Evolutionary conservation across 2,888 invertebrate species (phyloP).

Genomic region (Opisthograptis luteolata): DNA sequence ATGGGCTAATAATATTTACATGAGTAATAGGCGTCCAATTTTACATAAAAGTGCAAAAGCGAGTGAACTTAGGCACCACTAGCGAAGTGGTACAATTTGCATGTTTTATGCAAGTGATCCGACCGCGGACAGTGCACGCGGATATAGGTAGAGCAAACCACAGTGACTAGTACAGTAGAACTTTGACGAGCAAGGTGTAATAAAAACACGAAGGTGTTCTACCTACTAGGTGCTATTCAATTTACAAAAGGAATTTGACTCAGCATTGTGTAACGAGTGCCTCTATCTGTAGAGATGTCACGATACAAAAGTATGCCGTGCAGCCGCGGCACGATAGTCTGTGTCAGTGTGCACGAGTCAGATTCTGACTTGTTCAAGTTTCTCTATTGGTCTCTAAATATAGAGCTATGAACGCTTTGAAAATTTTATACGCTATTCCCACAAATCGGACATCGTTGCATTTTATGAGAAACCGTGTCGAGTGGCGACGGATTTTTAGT

Average conservation of each 20-base stretch:
- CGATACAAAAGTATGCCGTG: no score
- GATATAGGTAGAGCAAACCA: not conserved
- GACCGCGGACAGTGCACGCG: slow-evolving; percentile 66
- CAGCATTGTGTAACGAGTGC: no score
- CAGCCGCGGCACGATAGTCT: no score
- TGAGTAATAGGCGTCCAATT: slow-evolving; percentile 75
- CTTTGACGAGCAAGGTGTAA: no score
- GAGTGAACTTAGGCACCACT: slow-evolving; percentile 72
- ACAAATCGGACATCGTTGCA: slow-evolving; percentile 74
- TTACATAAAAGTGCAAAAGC: slow-evolving; percentile 81
- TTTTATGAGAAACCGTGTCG: slow-evolving; percentile 67
- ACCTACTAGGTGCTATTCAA: no score
- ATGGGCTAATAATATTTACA: slow-evolving; percentile 79
- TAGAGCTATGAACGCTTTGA: slow-evolving; percentile 61
- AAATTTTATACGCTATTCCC: slow-evolving; percentile 79
- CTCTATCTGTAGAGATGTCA: no score
- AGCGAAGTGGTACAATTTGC: slow-evolving; percentile 81
- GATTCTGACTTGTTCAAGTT: not conserved
- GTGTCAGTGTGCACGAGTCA: no score
- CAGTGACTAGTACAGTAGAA: not conserved
- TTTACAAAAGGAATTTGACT: no score
- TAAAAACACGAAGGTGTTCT: no score
- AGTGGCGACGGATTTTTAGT: slow-evolving; percentile 52
- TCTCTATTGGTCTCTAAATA: slow-evolving; percentile 1
- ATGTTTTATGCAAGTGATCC: slow-evolving; percentile 81